Percentiles rank a stretch among this genome's conserved stretches.
Conservation (phyloP, 2,888 invertebrate species). For the Euzophera pinguis region DNA sequence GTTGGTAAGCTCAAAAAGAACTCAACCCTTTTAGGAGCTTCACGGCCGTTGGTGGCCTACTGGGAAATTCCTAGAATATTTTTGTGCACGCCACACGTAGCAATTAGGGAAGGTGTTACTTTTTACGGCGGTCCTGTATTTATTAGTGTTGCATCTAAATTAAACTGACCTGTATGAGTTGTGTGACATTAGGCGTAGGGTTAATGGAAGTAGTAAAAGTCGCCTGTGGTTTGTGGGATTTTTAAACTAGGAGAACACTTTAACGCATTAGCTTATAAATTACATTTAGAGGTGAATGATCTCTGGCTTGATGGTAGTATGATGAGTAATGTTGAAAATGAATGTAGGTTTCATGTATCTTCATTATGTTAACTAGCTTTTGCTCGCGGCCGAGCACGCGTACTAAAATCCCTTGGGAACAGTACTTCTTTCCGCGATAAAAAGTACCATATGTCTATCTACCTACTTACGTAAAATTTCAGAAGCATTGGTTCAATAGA, state of each 20-base stretch:
- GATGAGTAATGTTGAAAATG: no score
- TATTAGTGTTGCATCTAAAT: constrained; percentile 14
- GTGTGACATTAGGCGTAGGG: constrained; percentile 8
- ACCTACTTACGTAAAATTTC: no score
- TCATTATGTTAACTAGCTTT: no score
- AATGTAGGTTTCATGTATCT: no score
- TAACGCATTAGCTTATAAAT: background rate
- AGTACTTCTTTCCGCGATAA: no score
- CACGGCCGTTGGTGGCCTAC: constrained; percentile 20
- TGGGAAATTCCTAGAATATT: constrained; percentile 27
- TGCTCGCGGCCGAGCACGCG: no score
- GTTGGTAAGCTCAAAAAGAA: background rate
- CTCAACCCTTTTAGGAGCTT: background rate
- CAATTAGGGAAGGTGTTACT: constrained; percentile 19
- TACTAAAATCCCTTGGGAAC: no score
- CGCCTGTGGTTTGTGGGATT: background rate
- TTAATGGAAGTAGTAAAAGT: constrained; percentile 2
- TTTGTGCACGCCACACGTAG: constrained; percentile 25
- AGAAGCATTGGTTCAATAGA: no score
- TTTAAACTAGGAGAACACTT: background rate
- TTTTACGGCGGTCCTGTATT: constrained; percentile 6
- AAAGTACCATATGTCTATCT: no score
- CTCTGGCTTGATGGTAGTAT: background rate
- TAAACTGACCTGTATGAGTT: constrained; percentile 18
- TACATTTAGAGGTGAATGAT: background rate